Percentiles rank a stretch among this genome's conserved stretches.
phyloP scores from a whole-genome alignment of 2,888 invertebrate genomes.

The Nysson spinosus region DNA sequence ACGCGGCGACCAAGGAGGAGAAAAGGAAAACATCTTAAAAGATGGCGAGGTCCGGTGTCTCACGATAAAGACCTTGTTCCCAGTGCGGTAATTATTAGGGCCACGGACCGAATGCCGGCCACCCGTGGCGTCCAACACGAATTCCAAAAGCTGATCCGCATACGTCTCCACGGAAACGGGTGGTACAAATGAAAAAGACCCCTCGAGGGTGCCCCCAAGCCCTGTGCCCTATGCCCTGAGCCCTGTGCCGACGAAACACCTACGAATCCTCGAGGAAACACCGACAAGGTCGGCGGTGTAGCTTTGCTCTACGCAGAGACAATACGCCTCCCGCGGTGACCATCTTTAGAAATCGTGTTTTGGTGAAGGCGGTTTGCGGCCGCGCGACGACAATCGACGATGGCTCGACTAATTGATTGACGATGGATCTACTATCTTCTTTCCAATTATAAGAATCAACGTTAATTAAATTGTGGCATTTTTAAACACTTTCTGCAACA shows the following conservation, averaged over 20 bases:
- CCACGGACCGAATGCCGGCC: constrained; percentile 54
- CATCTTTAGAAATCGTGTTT: constrained; percentile 71
- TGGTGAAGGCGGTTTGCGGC: constrained; percentile 16
- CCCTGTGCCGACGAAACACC: no score
- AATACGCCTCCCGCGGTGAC: constrained; percentile 67
- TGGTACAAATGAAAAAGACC: constrained; percentile 19
- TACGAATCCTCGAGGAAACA: no score
- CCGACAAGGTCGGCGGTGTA: constrained; percentile 55
- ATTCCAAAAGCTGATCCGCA: constrained; percentile 71
- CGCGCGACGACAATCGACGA: constrained; percentile 32
- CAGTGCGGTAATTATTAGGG: constrained; percentile 71
- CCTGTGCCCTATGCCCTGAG: no score
- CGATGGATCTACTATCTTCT: no score
- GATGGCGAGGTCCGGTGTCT: constrained; percentile 30
- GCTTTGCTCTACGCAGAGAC: constrained; percentile 64
- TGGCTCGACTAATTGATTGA: constrained; percentile 17
- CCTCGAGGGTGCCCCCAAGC: no score
- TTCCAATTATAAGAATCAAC: no score
- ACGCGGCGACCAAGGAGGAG: no score
- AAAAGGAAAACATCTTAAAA: no score
- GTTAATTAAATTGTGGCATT: no score
- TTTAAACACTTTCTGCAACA: no score
- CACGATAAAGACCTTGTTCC: constrained; percentile 67
- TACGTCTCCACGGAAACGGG: constrained; percentile 57
- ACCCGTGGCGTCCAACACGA: constrained; percentile 71